phyloP scores from a whole-genome alignment of 2,888 invertebrate species.

The Rhogogaster chlorosoma region DNA sequence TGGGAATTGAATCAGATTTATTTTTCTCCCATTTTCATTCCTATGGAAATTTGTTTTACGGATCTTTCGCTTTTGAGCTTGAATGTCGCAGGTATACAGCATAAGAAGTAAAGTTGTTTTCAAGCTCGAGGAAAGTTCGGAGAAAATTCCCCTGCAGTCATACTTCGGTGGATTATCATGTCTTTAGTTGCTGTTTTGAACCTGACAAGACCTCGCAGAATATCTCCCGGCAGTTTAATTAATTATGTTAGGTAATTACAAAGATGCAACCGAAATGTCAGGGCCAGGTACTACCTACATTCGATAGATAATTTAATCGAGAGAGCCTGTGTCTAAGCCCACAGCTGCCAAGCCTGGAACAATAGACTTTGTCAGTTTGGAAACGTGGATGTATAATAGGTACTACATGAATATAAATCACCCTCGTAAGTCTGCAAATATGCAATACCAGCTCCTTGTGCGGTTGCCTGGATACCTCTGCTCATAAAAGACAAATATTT shows the following conservation, averaged over 20 bases:
- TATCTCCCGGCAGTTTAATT: constrained; percentile 12
- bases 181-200: background rate
- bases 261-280: constrained; percentile 23
- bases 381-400: constrained; percentile 15
- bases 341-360: background rate
- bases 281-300: background rate
- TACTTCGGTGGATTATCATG: background rate
- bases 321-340: background rate
- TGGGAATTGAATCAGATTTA: background rate
- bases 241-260: constrained; percentile 4
- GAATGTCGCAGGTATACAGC: background rate
- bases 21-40: background rate
- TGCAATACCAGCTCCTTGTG: background rate
- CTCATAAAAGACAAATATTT: background rate
- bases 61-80: background rate
- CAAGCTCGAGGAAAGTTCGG: background rate
- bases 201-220: background rate
- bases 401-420: constrained; percentile 28
- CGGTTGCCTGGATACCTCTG: background rate
- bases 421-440: background rate
- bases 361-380: constrained; percentile 24
- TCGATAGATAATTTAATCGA: constrained; percentile 27
- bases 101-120: background rate
- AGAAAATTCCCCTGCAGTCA: background rate
- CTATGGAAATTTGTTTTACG: background rate